Base-by-base conservation (phyloP, 2,797 vertebrate genomes). In the Kryptolebias ocellatus region DNA sequence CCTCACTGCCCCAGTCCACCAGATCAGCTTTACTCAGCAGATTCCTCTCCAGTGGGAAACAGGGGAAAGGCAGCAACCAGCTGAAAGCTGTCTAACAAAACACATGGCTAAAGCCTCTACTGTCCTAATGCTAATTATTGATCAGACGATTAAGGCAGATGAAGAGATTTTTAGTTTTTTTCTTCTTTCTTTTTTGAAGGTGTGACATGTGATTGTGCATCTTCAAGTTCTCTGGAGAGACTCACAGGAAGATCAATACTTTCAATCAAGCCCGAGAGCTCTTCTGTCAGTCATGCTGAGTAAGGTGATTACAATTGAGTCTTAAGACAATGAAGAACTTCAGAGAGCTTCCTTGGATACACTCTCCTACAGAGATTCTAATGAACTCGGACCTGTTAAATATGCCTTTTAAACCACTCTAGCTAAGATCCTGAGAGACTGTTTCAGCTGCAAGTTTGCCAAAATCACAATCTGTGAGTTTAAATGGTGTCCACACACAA, bases 251-350 rank as follows among this genome's bases (percentile, higher is more conserved):
- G 95, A 98, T 98, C 96, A 94, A 98, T 98, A 97, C 91, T 93
- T 94, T 96, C 95, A 95, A 96, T 97, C 96, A 96, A 87, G 71
- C 90, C 81, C 79, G 92, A 95, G 94, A 95, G 95, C 93, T 91
- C 94, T 93, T 94, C 95, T 96, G 96, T 97, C 95, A 96, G 95
- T 97, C 95, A 95, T 89, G 87, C 85, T 90, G 92, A 94, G 92
- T 95, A 95, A 96, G 95, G 94, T 96, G 95, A 98, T 98, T 97
- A 97, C 94, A 95, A 96, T 93, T 94, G 95, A 96, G 96, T 96
- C 95, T 95, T 95, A 95, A 96, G 94, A 95, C 95, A 94, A 96
- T 95, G 95, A 96, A 95, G 94, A 96, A 96, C 94, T 95, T 95
- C 60, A 72, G 80, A 77, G 81, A 75, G 92, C 90, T 95, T 95